These are phyloP conservation scores for Drosophila vallismaia DNA, from an alignment of 2,888 invertebrate genomes.

Conservation along the genomic window DNA sequence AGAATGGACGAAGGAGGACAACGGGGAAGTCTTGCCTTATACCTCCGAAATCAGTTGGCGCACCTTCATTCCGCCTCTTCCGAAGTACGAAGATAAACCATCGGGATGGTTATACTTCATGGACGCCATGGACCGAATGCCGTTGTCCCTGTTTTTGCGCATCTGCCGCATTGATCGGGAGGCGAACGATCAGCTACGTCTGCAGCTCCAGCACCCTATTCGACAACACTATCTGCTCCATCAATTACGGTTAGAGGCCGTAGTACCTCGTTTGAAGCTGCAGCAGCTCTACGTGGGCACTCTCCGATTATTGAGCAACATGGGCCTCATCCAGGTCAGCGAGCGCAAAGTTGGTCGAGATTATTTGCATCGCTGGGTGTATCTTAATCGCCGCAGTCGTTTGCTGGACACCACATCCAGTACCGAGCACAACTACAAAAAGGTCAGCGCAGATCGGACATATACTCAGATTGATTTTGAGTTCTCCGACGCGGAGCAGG, in stretches of 20 bases:
- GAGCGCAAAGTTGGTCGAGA: constrained; percentile 86
- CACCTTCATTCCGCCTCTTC: constrained; percentile 89
- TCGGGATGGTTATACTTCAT: constrained; percentile 89
- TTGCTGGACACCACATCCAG: constrained; percentile 88
- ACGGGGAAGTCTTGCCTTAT: constrained; percentile 60
- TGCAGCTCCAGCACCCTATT: constrained; percentile 88
- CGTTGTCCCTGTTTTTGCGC: constrained; percentile 88
- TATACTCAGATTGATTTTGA: constrained; percentile 86
- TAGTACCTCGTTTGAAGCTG: constrained; percentile 73
- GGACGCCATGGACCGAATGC: constrained; percentile 89
- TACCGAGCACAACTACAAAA: constrained; percentile 87
- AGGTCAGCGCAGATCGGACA: constrained; percentile 85
- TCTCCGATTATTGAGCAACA: constrained; percentile 86
- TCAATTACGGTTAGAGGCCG: constrained; percentile 82
- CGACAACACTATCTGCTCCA: constrained; percentile 87
- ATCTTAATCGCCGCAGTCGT: constrained; percentile 87
- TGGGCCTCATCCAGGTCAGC: constrained; percentile 88
- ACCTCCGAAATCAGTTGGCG: constrained; percentile 87
- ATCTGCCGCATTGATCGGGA: constrained; percentile 86
- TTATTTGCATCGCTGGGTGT: constrained; percentile 88
- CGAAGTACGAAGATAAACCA: constrained; percentile 86
- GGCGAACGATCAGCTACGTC: constrained; percentile 85
- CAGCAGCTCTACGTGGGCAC: constrained; percentile 81
- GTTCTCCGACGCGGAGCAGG: constrained; percentile 85
- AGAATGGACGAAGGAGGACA: constrained; percentile 85